Conservation (phyloP, 2,113 vertebrate species). For the Scomber scombrus region DNA sequence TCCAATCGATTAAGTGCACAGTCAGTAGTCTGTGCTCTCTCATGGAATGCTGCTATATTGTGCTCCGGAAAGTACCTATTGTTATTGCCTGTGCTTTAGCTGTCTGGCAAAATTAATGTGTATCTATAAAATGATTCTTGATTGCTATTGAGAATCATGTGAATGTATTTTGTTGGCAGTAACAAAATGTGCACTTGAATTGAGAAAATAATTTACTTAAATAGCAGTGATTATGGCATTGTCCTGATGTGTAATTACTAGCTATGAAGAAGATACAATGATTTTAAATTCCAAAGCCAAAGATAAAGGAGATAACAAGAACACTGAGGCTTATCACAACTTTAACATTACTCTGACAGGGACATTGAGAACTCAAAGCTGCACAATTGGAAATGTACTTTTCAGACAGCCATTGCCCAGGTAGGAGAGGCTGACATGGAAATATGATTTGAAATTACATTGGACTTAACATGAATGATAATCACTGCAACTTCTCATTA, state of each 20-base stretch:
- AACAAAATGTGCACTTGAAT: background rate
- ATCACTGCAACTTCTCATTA: background rate
- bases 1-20: background rate
- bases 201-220: background rate
- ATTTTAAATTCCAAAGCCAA: background rate
- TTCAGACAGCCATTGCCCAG: no score
- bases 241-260: background rate
- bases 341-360: no score
- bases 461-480: background rate
- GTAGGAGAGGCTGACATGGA: background rate
- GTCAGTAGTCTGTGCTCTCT: background rate
- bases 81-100: background rate
- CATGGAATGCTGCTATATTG: background rate
- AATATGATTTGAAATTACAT: background rate
- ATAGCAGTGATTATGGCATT: background rate
- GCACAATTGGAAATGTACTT: no score
- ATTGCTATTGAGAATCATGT: background rate
- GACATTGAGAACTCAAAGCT: no score
- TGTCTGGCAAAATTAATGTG: background rate
- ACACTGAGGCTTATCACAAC: no score
- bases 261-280: background rate
- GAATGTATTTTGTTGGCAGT: background rate
- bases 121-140: background rate
- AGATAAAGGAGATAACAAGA: background rate
- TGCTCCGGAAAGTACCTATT: background rate